Percentiles rank a stretch among this genome's conserved stretches.
Conservation (phyloP, 2,888 invertebrate species). For the Dyspetes luteomarginatus region DNA sequence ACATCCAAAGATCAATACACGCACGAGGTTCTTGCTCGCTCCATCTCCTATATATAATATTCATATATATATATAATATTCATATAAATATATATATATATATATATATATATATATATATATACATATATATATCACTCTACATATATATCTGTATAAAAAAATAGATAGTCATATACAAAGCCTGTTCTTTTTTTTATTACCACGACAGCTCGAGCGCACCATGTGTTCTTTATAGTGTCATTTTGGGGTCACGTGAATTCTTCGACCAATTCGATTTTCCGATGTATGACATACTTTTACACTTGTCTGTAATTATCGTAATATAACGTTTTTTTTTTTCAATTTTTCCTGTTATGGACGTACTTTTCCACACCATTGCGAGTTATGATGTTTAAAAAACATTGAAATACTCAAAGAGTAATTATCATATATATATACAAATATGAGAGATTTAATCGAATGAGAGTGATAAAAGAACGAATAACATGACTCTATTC, state of each 20-base stretch:
- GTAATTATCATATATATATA: too few species aligned
- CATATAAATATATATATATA: conserved; percentile 11
- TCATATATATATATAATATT: conserved; percentile 27
- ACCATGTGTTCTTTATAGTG: conserved; percentile 51
- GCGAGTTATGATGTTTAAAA: too few species aligned
- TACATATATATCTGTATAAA: too few species aligned
- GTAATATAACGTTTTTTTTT: too few species aligned
- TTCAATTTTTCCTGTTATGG: too few species aligned
- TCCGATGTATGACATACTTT: conserved; percentile 16
- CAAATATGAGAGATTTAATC: too few species aligned
- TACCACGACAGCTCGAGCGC: conserved; percentile 15
- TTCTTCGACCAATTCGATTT: conserved; percentile 52
- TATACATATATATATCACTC: too few species aligned
- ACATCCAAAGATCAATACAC: conserved; percentile 75
- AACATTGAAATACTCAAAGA: too few species aligned
- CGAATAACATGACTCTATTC: too few species aligned
- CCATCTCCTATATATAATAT: conserved; percentile 30
- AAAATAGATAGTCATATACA: not conserved
- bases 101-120: not conserved
- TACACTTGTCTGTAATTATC: too few species aligned
- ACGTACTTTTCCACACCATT: too few species aligned
- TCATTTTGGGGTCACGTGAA: conserved; percentile 50
- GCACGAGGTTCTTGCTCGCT: conserved; percentile 69
- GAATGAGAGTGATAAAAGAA: too few species aligned
- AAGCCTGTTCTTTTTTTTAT: conserved; percentile 30